Evolutionary conservation across 2,888 invertebrate species (phyloP).

Genomic region (Autographa gamma): DNA sequence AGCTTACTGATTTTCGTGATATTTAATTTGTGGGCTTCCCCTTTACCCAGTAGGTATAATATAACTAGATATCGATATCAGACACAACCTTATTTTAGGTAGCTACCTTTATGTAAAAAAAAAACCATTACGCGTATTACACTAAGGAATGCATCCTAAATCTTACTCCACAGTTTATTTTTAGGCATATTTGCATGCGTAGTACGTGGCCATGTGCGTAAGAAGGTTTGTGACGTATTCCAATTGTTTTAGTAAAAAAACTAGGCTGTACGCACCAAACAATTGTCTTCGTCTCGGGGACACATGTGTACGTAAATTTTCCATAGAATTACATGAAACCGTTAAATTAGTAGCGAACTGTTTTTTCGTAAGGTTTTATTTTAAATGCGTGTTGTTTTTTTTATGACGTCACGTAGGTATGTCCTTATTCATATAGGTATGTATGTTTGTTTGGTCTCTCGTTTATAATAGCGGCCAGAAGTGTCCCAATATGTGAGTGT

Average conservation of each 20-base stretch:
- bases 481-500: no score
- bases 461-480: no score
- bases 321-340: slow-evolving; percentile 30
- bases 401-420: neutral
- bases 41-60: no score
- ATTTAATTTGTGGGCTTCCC: no score
- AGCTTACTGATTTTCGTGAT: no score
- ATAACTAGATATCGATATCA: no score
- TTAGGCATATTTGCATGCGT: slow-evolving; percentile 20
- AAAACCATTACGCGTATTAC: neutral
- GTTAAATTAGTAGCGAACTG: neutral
- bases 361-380: slow-evolving; percentile 7
- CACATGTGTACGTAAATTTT: slow-evolving; percentile 61
- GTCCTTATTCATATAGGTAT: neutral
- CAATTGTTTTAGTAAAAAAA: slow-evolving; percentile 44
- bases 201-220: slow-evolving; percentile 9
- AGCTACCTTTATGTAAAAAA: no score
- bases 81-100: no score
- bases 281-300: slow-evolving; percentile 50
- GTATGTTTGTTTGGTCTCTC: neutral
- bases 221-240: slow-evolving; percentile 15
- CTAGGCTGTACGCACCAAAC: slow-evolving; percentile 30
- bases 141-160: slow-evolving; percentile 23
- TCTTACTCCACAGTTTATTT: slow-evolving; percentile 9
- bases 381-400: neutral